These are phyloP conservation scores for Sitta europaea DNA, from an alignment of 2,113 vertebrate species.

Conservation along the genomic window DNA sequence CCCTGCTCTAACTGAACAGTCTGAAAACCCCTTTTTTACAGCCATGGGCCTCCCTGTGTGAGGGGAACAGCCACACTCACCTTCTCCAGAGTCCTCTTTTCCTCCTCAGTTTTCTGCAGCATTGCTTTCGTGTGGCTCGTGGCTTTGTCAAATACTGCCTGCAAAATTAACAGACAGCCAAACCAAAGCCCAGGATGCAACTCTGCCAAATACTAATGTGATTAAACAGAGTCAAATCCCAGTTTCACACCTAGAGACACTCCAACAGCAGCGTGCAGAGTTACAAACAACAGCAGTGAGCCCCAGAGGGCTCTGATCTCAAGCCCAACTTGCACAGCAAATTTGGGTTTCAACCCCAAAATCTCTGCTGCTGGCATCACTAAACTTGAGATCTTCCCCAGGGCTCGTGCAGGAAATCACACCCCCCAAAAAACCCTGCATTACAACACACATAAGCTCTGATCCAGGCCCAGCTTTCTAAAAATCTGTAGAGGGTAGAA, in stretches of 20 bases:
- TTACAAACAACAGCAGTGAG: not conserved
- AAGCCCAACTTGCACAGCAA: not conserved
- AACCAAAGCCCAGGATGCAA: not conserved
- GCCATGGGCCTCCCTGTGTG: not conserved
- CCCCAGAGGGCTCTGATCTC: not conserved
- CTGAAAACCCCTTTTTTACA: not conserved
- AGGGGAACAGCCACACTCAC: constrained; percentile 53
- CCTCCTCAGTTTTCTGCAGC: constrained; percentile 86
- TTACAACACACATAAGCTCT: not conserved
- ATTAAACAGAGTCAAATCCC: not conserved
- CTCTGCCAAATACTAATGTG: not conserved
- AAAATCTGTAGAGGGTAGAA: not conserved
- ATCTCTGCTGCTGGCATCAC: not conserved
- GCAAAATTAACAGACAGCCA: not conserved
- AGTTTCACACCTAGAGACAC: not conserved
- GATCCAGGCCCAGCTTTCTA: not conserved
- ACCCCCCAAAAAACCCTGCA: not conserved
- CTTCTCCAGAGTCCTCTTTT: constrained; percentile 86
- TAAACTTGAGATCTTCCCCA: not conserved
- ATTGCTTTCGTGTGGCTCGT: constrained; percentile 86
- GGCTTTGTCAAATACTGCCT: constrained; percentile 89
- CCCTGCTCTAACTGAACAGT: not conserved
- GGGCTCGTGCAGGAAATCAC: not conserved
- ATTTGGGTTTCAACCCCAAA: not conserved
- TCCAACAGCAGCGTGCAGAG: not conserved